Evolutionary conservation across 2,888 invertebrate genomes (phyloP), one percentile per base, ranked within the genome.

Genomic region (Leptinotarsa tumamoca): DNA sequence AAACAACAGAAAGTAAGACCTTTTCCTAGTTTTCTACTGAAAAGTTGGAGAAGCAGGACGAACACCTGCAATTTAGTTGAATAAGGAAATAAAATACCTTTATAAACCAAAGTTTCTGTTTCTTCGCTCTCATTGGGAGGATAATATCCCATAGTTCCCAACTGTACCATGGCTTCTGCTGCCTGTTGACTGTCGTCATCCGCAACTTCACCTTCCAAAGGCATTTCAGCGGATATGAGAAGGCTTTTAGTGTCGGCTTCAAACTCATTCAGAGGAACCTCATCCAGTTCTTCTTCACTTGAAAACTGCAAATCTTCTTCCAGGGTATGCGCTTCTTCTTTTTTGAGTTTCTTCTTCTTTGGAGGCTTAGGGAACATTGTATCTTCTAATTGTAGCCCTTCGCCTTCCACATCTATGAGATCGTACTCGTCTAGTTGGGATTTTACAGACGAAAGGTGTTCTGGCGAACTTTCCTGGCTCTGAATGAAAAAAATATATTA

Each of bases 81-180:
- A 43, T 43, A 43, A 10, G 43, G 43, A 10, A 43, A 18, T 21
- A 27, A 15, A 63, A 10, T 75, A 83, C 81, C 82, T 81, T 83
- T 83, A 67, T 79, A 83, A 67, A 82, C 78, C 49, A 82, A 69
- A 3, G 79, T 74, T 76, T 87, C 87, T 18, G 82, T 79, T 50
- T 82, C 83, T 50, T 86, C 85, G 1, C 83, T 83, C 54, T 87
- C 87, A 52, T 82, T 85, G 69, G 87, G 87, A 72, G 87, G 90
- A 86, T 93, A 93, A 86, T 91, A 93, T 73, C 92, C 92, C 87
- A 93, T 91, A 80, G 92, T 91, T 3, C 92, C 91, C 56, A 95
- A 89, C 86, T 94, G 94, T 58, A 94, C 94, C 93, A 94, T 93
- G 14, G 94, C 93, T 87, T 94, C 94, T 0, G 93, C 94, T 1